Evolutionary conservation across 2,888 invertebrate species (phyloP).

Genomic region (Andrena fulva): DNA sequence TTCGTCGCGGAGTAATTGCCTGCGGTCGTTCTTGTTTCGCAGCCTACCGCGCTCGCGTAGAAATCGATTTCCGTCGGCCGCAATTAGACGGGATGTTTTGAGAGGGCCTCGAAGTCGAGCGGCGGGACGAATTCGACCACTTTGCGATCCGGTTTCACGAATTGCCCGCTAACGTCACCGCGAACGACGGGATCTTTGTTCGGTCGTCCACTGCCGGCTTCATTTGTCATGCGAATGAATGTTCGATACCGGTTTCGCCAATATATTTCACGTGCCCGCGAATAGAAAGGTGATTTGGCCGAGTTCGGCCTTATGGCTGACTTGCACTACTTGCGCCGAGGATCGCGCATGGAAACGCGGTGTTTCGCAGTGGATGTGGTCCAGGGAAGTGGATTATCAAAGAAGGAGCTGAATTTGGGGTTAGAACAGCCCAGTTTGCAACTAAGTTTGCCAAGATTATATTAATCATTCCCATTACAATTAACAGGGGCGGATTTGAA

Average conservation of each 20-base stretch:
- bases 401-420: too few species aligned
- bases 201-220: constrained; percentile 8
- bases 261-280: neutral
- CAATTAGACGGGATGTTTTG: constrained; percentile 57
- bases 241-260: neutral
- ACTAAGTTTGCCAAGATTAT: too few species aligned
- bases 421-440: too few species aligned
- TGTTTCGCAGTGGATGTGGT: too few species aligned
- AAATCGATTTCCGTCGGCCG: constrained; percentile 53
- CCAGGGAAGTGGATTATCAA: too few species aligned
- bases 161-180: constrained; percentile 42
- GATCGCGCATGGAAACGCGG: too few species aligned
- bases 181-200: constrained; percentile 19
- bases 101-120: constrained; percentile 30
- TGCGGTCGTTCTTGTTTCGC: constrained; percentile 50
- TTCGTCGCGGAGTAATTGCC: constrained; percentile 58
- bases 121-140: constrained; percentile 35
- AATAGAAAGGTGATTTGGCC: neutral
- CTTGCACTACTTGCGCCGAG: constrained; percentile 1
- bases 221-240: constrained; percentile 30
- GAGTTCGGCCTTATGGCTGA: neutral
- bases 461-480: too few species aligned
- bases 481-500: too few species aligned
- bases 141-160: constrained; percentile 35
- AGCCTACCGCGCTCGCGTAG: constrained; percentile 46